phyloP scores from a whole-genome alignment of 1,140 invertebrate genomes.

The Trinorchestia longiramus region DNA sequence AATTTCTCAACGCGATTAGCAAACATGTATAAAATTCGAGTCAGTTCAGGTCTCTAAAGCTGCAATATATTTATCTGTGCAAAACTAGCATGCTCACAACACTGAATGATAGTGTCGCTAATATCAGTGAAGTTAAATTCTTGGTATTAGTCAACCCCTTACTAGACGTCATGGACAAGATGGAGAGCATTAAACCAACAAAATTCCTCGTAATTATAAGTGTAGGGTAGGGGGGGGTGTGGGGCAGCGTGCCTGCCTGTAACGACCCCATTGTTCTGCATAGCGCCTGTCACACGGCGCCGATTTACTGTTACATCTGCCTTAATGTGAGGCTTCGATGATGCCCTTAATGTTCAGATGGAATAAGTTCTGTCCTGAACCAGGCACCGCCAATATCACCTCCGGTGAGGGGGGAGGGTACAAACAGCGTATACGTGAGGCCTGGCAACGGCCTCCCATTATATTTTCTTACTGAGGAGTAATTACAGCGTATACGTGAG shows the following conservation, averaged over 20 bases:
- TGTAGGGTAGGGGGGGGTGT: background rate
- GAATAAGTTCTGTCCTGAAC: background rate
- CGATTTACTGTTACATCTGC: constrained; percentile 41
- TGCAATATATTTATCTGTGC: too few species aligned
- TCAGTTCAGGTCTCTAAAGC: too few species aligned
- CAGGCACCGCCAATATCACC: too few species aligned
- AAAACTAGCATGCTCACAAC: too few species aligned
- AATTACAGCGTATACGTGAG: too few species aligned
- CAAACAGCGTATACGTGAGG: too few species aligned
- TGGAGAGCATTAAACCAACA: background rate
- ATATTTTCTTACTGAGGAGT: too few species aligned
- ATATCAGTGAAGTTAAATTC: background rate
- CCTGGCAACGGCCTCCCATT: too few species aligned
- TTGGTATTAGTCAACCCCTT: background rate
- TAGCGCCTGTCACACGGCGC: background rate
- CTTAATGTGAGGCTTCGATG: background rate
- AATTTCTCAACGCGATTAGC: too few species aligned
- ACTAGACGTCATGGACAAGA: background rate
- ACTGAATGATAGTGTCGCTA: background rate
- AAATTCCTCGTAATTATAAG: background rate
- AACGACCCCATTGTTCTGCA: constrained; percentile 35
- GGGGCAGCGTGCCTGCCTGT: background rate
- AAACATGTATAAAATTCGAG: too few species aligned
- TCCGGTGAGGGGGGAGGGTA: too few species aligned
- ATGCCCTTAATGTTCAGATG: constrained; percentile 3